Evolutionary conservation across 2,888 invertebrate genomes (phyloP), one percentile per base, ranked within the genome.

Genomic region (Chalcis sispes): DNA sequence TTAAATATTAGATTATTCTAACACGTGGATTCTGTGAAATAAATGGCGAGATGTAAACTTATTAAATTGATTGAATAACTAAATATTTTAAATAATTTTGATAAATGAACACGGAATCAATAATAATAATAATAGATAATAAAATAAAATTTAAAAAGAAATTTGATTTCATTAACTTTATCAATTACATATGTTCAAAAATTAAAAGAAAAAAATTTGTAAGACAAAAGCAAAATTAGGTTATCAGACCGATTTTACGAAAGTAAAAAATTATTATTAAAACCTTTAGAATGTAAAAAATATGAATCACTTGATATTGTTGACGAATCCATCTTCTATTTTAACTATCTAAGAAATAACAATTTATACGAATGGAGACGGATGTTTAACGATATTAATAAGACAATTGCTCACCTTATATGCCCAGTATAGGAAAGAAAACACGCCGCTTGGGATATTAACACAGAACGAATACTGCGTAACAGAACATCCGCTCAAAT

Each of bases 371-470:
- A 32, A 27, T 27, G 1, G 42, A 25, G 56, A 18, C n/a, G 36
- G 78, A 78, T 78, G 78, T 75, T 70, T 50, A 78, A 52, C 65
- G 78, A 78, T 78, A 64, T 69, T 73, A 73, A 76, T 73, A 76
- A 78, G 32, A 50, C 66, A 32, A 56, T 50, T 61, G 69, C 78
- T 78, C 76, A 78, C 78, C 78, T 78, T 50, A 59, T 3, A 70
- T 29, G 70, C 65, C 75, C 54, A 71, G 40, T 62, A 25, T 67
- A 50, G 72, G 59, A 78, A 73, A 76, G 75, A 76, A 75, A 73
- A 78, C 73, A 70, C 73, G 54, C 73, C 73, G 73, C 73, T 78
- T 76, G 64, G 69, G 61, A 36, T 56, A 36, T 61, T 66, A 75
- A 66, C 70, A 67, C 52, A 48, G 46, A 65, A 71, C 54, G 52